These are phyloP conservation scores for Nyctibius grandis DNA, from an alignment of 2,797 vertebrate species.

Conservation along the genomic window DNA sequence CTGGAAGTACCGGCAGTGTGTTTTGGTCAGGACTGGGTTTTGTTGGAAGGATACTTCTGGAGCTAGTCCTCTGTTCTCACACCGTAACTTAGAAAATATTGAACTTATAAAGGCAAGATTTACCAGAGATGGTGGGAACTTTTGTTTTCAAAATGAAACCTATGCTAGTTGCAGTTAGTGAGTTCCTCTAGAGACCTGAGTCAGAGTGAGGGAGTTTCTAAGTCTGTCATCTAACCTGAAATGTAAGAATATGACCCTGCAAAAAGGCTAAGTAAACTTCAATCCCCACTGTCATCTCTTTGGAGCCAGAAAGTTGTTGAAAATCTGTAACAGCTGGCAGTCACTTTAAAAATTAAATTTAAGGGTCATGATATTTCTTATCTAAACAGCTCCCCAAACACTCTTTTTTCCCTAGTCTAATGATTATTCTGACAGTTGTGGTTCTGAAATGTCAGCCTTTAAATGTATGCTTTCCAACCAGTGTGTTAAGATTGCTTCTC, in stretches of 20 bases:
- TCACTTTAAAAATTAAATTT: neutral
- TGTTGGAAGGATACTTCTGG: neutral
- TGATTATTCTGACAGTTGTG: constrained; percentile 9
- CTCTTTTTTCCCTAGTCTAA: neutral
- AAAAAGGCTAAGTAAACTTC: neutral
- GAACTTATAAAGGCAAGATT: accelerated
- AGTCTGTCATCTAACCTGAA: neutral
- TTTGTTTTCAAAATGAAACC: neutral
- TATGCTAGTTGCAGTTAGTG: neutral
- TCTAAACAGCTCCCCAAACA: neutral
- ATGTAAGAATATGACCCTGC: neutral
- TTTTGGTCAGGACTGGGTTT: neutral
- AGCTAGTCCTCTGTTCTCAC: neutral
- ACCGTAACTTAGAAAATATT: neutral
- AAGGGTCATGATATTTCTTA: neutral
- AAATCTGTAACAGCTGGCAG: neutral
- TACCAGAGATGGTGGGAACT: neutral
- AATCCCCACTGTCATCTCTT: neutral
- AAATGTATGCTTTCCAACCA: neutral
- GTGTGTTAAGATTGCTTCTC: neutral
- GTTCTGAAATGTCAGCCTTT: neutral
- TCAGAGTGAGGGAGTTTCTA: neutral
- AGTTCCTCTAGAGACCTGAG: neutral
- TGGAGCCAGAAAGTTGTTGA: neutral
- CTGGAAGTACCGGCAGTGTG: neutral